Conservation (phyloP, 2,797 vertebrate genomes). For the Mastacembelus armatus region DNA sequence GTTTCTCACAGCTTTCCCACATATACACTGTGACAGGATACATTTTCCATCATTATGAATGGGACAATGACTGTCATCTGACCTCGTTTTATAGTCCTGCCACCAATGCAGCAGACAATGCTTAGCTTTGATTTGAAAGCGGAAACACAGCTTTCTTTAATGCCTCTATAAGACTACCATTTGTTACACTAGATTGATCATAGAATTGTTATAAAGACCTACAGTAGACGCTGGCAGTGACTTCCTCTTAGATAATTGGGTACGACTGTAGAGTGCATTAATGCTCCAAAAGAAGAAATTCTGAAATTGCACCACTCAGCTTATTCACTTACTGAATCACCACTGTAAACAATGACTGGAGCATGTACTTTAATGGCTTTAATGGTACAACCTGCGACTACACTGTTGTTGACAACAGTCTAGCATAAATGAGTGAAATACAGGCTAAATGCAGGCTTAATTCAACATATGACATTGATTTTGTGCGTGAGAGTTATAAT, state of each 20-base stretch:
- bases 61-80: constrained; percentile 25
- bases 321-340: neutral
- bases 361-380: no score
- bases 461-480: no score
- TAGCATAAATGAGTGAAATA: no score
- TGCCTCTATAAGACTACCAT: neutral
- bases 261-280: neutral
- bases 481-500: no score
- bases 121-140: constrained; percentile 14
- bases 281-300: neutral
- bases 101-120: constrained; percentile 7
- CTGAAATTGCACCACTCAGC: neutral
- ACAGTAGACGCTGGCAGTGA: neutral
- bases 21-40: constrained; percentile 10
- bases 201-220: neutral
- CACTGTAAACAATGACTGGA: constrained; percentile 2
- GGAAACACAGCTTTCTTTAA: constrained; percentile 8
- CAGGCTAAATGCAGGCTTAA: no score
- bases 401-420: no score
- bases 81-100: constrained; percentile 13
- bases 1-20: constrained; percentile 10
- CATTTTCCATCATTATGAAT: constrained; percentile 7
- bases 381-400: no score
- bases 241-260: constrained; percentile 5
- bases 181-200: neutral